A percentile compares a stretch with the other conserved stretches of the same genome.
Evolutionary conservation across 1,140 invertebrate genomes (phyloP).

Genomic region (Ceratina calcarata): DNA sequence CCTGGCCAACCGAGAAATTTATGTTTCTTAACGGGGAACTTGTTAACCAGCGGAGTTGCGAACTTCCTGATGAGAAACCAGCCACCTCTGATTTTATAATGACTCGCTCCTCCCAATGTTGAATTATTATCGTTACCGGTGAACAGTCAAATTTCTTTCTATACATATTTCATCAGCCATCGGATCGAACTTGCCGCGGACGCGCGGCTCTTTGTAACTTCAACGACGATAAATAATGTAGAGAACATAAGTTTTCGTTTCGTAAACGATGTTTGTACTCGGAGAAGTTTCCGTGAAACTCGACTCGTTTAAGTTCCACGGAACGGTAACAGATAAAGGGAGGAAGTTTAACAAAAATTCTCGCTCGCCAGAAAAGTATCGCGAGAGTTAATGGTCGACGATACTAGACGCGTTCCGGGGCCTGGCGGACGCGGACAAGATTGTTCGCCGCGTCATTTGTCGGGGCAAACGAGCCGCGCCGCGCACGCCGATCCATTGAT

Average conservation of each 20-base stretch:
- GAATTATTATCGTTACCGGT: background rate
- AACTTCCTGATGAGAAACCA: constrained; percentile 10
- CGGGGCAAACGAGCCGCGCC: constrained; percentile 22
- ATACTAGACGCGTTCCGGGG: too few species aligned
- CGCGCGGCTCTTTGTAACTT: too few species aligned
- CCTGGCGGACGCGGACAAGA: background rate
- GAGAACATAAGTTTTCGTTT: background rate
- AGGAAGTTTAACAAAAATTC: background rate
- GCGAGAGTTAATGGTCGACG: too few species aligned
- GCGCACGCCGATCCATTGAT: constrained; percentile 24
- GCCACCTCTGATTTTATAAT: background rate
- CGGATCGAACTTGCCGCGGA: background rate
- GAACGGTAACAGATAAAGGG: background rate
- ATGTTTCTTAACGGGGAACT: background rate
- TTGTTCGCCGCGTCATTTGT: constrained; percentile 22
- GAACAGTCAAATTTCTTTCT: background rate
- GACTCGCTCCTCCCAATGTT: background rate
- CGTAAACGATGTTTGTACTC: background rate
- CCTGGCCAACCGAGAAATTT: background rate
- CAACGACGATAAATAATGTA: background rate
- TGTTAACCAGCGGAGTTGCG: background rate
- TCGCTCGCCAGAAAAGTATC: background rate
- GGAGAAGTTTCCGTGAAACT: background rate
- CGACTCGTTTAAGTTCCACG: background rate
- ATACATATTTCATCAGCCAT: background rate